A percentile compares a stretch with the other conserved stretches of the same genome.
These are phyloP conservation scores for Drosophila repletoides DNA, from an alignment of 1,140 invertebrate genomes.

Conservation along the genomic window DNA sequence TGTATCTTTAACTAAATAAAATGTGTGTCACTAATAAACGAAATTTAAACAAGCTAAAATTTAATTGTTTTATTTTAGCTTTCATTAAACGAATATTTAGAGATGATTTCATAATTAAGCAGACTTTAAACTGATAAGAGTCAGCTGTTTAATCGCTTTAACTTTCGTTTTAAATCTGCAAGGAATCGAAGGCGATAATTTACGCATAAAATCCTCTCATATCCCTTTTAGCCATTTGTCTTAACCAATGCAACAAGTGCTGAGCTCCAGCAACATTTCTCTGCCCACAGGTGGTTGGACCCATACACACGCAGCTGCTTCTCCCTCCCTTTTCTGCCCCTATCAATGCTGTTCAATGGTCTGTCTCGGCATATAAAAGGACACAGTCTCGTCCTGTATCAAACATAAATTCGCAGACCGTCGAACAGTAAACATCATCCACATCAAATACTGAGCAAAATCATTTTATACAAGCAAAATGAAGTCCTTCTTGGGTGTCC, in stretches of 20 bases:
- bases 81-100: not conserved
- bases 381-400: slow-evolving; percentile 37
- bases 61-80: not conserved
- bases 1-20: slow-evolving; percentile 1
- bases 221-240: not conserved
- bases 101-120: no score
- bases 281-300: slow-evolving; percentile 32
- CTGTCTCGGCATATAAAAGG: slow-evolving; percentile 69
- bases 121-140: no score
- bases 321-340: not conserved
- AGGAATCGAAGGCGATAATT: no score
- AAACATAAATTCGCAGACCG: slow-evolving; percentile 54
- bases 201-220: not conserved
- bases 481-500: slow-evolving; percentile 55
- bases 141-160: no score
- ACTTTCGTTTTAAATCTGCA: no score
- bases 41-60: slow-evolving; percentile 3
- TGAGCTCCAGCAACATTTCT: slow-evolving; percentile 13
- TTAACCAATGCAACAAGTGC: slow-evolving; percentile 15
- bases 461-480: slow-evolving; percentile 24
- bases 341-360: not conserved
- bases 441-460: no score
- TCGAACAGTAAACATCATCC: slow-evolving; percentile 44
- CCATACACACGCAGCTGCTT: slow-evolving; percentile 5
- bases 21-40: slow-evolving; percentile 27